Evolutionary conservation across 2,888 invertebrate genomes (phyloP).

Genomic region (Hylaea fasciaria): DNA sequence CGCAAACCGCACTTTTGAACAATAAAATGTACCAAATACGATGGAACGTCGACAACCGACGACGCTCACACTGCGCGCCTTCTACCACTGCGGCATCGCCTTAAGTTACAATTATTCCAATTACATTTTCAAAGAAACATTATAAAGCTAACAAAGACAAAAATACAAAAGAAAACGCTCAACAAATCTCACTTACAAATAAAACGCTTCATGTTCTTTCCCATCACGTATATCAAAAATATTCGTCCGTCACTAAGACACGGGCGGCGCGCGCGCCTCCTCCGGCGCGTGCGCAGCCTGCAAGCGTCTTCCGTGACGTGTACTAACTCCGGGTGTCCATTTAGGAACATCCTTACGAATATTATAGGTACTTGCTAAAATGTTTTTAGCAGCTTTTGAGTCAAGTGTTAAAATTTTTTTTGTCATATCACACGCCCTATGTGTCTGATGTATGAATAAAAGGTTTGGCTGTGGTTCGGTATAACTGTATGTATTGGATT

Average conservation of each 20-base stretch:
- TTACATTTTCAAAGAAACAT: slow-evolving; percentile 73
- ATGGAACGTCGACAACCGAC: slow-evolving; percentile 62
- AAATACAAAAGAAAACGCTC: slow-evolving; percentile 82
- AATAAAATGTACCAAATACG: slow-evolving; percentile 66
- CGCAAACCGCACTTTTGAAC: slow-evolving; percentile 77
- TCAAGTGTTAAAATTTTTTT: no score
- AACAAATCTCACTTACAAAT: slow-evolving; percentile 84
- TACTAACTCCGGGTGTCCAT: slow-evolving; percentile 61
- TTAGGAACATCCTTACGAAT: slow-evolving; percentile 62
- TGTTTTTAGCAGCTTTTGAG: no score
- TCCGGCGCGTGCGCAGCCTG: slow-evolving; percentile 18
- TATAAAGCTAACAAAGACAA: slow-evolving; percentile 83
- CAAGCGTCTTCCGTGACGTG: slow-evolving; percentile 49
- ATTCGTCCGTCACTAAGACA: slow-evolving; percentile 51
- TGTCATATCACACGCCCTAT: slow-evolving; percentile 71
- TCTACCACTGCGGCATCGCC: slow-evolving; percentile 68
- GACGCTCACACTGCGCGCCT: slow-evolving; percentile 63
- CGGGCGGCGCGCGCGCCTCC: not conserved
- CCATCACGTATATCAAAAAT: slow-evolving; percentile 80
- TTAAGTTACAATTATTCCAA: slow-evolving; percentile 61
- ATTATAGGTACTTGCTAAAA: slow-evolving; percentile 52
- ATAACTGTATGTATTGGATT: slow-evolving; percentile 43
- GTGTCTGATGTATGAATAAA: slow-evolving; percentile 53
- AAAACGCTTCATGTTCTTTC: slow-evolving; percentile 75
- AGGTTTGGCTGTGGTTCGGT: not conserved